These are phyloP conservation scores for Takifugu rubripes DNA, from an alignment of 2,797 vertebrate genomes.

Conservation along the genomic window DNA sequence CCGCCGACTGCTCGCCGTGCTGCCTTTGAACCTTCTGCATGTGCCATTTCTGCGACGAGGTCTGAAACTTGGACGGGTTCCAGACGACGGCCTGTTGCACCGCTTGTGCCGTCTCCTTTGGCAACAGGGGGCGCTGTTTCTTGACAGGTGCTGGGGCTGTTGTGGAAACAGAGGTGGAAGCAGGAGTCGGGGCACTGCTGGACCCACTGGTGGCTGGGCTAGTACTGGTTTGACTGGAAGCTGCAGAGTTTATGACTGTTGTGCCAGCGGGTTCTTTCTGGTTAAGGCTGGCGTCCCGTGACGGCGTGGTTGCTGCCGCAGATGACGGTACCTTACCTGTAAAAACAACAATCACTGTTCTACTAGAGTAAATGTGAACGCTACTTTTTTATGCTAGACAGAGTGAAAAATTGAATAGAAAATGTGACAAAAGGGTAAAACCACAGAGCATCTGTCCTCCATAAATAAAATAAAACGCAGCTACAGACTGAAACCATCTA, in stretches of 20 bases:
- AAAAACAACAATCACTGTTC: background rate
- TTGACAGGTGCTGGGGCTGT: slow-evolving; percentile 75
- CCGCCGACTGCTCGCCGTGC: slow-evolving; percentile 70
- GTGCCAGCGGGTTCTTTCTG: slow-evolving; percentile 75
- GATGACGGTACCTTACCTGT: slow-evolving; percentile 82
- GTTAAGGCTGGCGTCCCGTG: slow-evolving; percentile 69
- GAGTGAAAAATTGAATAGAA: too few species aligned
- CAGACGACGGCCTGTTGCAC: slow-evolving; percentile 89
- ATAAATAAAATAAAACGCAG: too few species aligned
- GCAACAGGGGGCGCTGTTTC: slow-evolving; percentile 96
- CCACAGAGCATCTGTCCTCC: too few species aligned
- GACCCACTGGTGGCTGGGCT: slow-evolving; percentile 72
- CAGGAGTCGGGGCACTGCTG: slow-evolving; percentile 44
- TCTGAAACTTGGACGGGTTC: slow-evolving; percentile 93
- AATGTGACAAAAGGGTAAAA: too few species aligned
- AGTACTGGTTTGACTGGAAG: slow-evolving; percentile 61
- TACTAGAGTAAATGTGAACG: too few species aligned
- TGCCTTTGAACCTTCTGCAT: slow-evolving; percentile 92
- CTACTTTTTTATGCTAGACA: too few species aligned
- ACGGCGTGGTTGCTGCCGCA: slow-evolving; percentile 72
- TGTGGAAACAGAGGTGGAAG: slow-evolving; percentile 44
- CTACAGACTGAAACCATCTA: too few species aligned
- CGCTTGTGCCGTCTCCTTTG: slow-evolving; percentile 88
- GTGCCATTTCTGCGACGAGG: slow-evolving; percentile 95
- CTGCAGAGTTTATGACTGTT: slow-evolving; percentile 64